phyloP scores from a whole-genome alignment of 2,113 vertebrate species.

The Sarotherodon lohbergeri region DNA sequence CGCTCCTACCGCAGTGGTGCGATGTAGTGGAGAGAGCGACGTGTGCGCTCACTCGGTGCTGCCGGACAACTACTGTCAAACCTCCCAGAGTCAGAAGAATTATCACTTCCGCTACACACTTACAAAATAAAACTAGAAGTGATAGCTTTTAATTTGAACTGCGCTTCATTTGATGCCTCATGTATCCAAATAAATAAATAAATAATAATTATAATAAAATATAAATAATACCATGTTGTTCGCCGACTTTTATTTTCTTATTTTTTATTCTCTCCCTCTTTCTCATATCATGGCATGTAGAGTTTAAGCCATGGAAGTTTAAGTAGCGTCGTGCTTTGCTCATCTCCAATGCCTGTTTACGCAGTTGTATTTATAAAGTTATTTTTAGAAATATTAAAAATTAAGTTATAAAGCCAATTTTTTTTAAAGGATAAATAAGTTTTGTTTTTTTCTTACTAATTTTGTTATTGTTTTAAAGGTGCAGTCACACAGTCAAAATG shows the following conservation, averaged over 20 bases:
- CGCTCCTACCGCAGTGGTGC: slow-evolving; percentile 70
- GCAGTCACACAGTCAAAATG: neutral
- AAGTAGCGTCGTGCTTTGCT: neutral
- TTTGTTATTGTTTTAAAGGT: neutral
- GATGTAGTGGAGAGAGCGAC: slow-evolving; percentile 52
- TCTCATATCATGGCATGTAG: neutral
- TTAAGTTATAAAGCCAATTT: neutral
- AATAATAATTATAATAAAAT: neutral
- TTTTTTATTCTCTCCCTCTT: neutral
- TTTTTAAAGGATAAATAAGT: neutral
- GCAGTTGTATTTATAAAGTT: neutral
- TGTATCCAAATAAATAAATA: neutral
- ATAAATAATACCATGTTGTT: neutral
- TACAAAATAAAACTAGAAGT: slow-evolving; percentile 34
- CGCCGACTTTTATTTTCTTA: neutral
- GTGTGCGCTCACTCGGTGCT: slow-evolving; percentile 47
- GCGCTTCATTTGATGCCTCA: neutral
- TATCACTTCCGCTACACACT: neutral
- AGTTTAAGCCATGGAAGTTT: neutral
- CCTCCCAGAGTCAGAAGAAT: fast-evolving
- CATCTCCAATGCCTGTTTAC: neutral
- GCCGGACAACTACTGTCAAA: slow-evolving; percentile 28
- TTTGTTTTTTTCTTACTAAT: neutral
- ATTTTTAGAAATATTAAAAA: neutral
- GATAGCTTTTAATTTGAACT: neutral